These are phyloP conservation scores for Xestia xanthographa DNA, from an alignment of 2,888 invertebrate species.

Conservation along the genomic window DNA sequence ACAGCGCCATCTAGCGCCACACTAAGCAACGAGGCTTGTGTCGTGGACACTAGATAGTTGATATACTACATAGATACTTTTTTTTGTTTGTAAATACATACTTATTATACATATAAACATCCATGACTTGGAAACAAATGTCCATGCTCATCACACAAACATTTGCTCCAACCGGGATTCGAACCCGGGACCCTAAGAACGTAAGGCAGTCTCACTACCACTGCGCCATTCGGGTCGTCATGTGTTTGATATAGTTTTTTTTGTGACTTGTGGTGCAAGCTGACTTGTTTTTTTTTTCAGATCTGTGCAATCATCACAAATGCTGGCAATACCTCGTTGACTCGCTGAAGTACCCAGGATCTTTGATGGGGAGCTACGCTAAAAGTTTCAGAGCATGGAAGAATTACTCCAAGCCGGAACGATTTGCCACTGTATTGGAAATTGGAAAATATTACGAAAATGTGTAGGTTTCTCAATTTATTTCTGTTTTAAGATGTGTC, in stretches of 20 bases:
- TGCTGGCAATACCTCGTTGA: conserved; percentile 81
- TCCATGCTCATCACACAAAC: no score
- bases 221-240: no score
- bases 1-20: no score
- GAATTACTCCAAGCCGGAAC: conserved; percentile 73
- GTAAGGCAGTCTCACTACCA: no score
- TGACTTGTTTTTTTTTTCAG: conserved; percentile 72
- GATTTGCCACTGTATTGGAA: conserved; percentile 73
- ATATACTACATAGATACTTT: no score
- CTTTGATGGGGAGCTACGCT: conserved; percentile 79
- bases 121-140: no score
- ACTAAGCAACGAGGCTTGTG: no score
- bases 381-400: conserved; percentile 82
- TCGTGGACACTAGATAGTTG: no score
- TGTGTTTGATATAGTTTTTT: background rate
- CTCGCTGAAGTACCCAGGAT: conserved; percentile 76
- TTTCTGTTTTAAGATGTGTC: background rate
- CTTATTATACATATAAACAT: no score
- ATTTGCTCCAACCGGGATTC: no score
- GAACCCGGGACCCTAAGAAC: no score
- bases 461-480: conserved; percentile 74
- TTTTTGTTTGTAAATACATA: no score
- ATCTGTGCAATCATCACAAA: conserved; percentile 84
- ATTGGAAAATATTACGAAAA: conserved; percentile 72
- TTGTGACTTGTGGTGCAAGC: background rate